Percentiles rank a stretch among this genome's conserved stretches.
phyloP scores from a whole-genome alignment of 2,113 vertebrate genomes.

The Oryzias javanicus region DNA sequence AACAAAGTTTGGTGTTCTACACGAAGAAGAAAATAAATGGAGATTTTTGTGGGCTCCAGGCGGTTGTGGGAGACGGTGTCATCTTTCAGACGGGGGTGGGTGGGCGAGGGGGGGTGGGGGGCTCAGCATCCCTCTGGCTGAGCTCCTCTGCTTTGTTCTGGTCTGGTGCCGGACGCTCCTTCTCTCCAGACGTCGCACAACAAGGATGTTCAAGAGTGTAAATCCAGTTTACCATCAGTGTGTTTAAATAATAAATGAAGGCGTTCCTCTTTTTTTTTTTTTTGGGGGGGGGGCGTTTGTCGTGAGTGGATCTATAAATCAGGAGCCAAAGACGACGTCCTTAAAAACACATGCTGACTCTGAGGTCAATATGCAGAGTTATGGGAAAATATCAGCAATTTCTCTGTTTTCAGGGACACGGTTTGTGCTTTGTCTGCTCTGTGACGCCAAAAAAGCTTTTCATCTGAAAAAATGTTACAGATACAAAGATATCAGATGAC shows the following conservation, averaged over 20 bases:
- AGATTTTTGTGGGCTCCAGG: slow-evolving; percentile 66
- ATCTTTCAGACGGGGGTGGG: slow-evolving; percentile 72
- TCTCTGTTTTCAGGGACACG: neutral
- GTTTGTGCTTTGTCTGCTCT: neutral
- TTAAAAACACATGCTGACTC: slow-evolving; percentile 16
- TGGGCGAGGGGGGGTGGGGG: no score
- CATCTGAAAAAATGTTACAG: neutral
- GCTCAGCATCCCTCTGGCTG: slow-evolving; percentile 45
- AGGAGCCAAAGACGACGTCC: slow-evolving; percentile 25
- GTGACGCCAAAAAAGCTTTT: neutral
- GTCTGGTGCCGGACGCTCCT: slow-evolving; percentile 32
- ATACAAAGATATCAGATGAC: neutral
- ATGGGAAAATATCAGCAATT: neutral
- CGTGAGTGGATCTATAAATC: slow-evolving; percentile 55
- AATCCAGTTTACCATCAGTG: slow-evolving; percentile 38
- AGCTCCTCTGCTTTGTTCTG: slow-evolving; percentile 50
- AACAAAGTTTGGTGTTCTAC: slow-evolving; percentile 40
- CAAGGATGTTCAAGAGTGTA: slow-evolving; percentile 17
- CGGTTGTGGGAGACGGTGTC: slow-evolving; percentile 52
- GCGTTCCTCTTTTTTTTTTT: neutral
- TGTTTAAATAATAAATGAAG: slow-evolving; percentile 60
- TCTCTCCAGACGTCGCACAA: slow-evolving; percentile 25
- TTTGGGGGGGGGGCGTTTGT: no score
- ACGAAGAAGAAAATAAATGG: slow-evolving; percentile 53
- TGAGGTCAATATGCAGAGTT: neutral